Base-by-base conservation (phyloP, 2,888 invertebrate species). In the Hypomecis atomaria region DNA sequence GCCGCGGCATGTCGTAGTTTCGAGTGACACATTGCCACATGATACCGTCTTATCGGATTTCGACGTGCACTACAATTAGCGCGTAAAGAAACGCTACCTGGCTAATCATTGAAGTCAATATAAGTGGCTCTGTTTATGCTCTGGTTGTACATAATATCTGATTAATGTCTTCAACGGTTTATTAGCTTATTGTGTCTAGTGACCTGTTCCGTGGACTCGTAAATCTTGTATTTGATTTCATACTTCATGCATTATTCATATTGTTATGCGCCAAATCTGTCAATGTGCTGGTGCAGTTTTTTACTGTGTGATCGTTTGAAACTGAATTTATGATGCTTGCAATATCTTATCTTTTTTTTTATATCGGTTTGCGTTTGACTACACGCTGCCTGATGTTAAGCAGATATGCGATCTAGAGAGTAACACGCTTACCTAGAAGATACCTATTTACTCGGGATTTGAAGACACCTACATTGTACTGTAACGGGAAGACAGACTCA, bases 11-110 rank as follows among this genome's bases (percentile, higher is more conserved):
- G 75, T 78, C 76, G 77, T 77, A 80, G 85, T 81, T 82, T 87
- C 85, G 71, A 81, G 83, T 88, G 87, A 85, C 87, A 86, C 85
- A 87, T 83, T 81, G 85, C 83, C 72, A 88, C 80, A 78, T 76
- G 87, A 90, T 81, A 89, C 84, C 69, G 67, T 72, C 71, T 78
- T 86, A 86, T 90, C 86, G 72, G 78, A 82, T 89, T 86, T 84
- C 86, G 78, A 74, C 72, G 77, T 81, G 83, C 79, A 79, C 80
- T 83, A 78, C 85, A 89, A 88, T 87, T 85, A 84, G 84, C 81
- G 84, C 86, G 77, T 82, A 78, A 82, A 84, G 84, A 85, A 83
- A 83, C 82, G 76, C 70, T 74, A 58, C 69, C 70, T 68, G 65
- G 61, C 65, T 69, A 67, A 69, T 65, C 66, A 67, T 68, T 65